Percentiles rank a stretch among this genome's conserved stretches.
These are phyloP conservation scores for Orthonychiurus folsomi DNA, from an alignment of 2,888 invertebrate species.

Conservation along the genomic window DNA sequence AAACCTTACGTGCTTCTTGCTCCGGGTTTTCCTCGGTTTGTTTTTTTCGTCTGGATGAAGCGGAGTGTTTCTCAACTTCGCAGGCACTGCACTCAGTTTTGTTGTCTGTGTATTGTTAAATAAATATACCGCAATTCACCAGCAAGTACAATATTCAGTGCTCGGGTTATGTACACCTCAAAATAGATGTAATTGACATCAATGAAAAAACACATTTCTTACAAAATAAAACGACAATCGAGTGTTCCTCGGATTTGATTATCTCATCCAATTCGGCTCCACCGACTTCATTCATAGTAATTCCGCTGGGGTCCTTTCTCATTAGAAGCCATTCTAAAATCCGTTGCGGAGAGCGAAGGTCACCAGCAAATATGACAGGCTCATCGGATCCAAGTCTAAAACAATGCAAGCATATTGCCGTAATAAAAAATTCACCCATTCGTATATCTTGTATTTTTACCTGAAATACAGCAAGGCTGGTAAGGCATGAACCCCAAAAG, in stretches of 20 bases:
- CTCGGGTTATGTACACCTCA: neutral
- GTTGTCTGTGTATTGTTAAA: too few species aligned
- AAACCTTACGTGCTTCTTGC: conserved; percentile 7
- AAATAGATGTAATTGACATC: neutral
- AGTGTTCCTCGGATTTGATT: conserved; percentile 59
- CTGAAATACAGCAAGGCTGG: conserved; percentile 87
- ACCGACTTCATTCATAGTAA: conserved; percentile 78
- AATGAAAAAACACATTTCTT: conserved; percentile 52
- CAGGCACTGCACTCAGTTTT: conserved; percentile 32
- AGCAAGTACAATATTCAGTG: conserved; percentile 11
- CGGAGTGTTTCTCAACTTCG: conserved; percentile 27
- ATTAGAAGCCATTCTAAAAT: conserved; percentile 82
- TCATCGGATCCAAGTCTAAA: conserved; percentile 33
- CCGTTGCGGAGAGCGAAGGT: conserved; percentile 43
- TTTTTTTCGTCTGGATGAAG: conserved; percentile 27
- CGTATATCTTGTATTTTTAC: too few species aligned
- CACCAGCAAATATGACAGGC: conserved; percentile 41
- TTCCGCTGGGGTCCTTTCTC: conserved; percentile 84
- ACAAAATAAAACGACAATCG: conserved; percentile 87
- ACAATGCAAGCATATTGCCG: neutral
- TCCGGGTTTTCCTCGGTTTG: conserved; percentile 27
- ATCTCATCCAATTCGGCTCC: conserved; percentile 66
- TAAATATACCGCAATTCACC: too few species aligned
- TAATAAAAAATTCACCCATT: neutral
- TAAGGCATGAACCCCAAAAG: conserved; percentile 78